A percentile compares a stretch with the other conserved stretches of the same genome.
phyloP scores from a whole-genome alignment of 2,797 vertebrate genomes.

The Peromyscus melanophrys region DNA sequence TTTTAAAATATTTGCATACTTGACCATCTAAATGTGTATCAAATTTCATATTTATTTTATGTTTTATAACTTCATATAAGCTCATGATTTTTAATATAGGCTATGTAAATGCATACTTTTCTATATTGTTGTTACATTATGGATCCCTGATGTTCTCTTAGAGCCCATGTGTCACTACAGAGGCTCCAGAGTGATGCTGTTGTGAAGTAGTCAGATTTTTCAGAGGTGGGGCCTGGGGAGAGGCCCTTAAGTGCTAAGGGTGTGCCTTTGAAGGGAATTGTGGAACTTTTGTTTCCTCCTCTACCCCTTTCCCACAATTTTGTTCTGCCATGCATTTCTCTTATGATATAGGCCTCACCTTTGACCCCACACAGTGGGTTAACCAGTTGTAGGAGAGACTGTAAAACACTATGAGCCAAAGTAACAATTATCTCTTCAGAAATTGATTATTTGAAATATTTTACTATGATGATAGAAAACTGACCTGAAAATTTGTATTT shows the following conservation, averaged over 20 bases:
- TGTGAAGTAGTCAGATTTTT: background rate
- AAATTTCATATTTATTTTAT: background rate
- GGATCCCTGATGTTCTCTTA: background rate
- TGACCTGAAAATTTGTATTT: background rate
- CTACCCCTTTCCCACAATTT: background rate
- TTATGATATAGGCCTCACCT: background rate
- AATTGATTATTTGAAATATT: background rate
- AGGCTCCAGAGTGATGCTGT: background rate
- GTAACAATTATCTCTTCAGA: background rate
- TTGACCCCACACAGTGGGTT: background rate
- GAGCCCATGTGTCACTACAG: background rate
- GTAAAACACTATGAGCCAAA: background rate
- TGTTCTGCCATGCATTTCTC: background rate
- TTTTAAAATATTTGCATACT: background rate
- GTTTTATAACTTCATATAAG: background rate
- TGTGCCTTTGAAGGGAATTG: background rate
- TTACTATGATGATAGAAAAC: background rate
- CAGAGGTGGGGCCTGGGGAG: rapidly evolving
- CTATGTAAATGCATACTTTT: background rate
- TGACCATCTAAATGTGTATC: background rate
- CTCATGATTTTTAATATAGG: background rate
- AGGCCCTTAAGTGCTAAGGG: background rate
- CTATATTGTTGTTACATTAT: background rate
- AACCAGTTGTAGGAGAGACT: background rate
- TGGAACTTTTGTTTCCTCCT: background rate